Conservation (phyloP, 2,888 invertebrate species). For the Dusona sp. region DNA sequence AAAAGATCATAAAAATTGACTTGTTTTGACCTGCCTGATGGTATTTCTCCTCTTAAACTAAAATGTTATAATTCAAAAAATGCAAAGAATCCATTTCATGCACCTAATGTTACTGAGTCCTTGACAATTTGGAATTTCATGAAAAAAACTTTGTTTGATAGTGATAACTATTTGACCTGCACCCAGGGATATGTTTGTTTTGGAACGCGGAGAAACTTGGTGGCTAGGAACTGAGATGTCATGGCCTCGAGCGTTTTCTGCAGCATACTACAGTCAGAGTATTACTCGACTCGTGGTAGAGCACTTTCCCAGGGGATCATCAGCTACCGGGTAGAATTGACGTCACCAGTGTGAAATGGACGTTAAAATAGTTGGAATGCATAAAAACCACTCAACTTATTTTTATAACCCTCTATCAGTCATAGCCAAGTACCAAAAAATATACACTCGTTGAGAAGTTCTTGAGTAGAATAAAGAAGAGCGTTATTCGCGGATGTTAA, state of each 20-base stretch:
- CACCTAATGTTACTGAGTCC: neutral
- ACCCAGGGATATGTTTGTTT: neutral
- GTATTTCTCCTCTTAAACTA: neutral
- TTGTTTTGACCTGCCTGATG: too few relatives aligned
- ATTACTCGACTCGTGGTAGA: neutral
- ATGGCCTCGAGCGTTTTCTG: conserved; percentile 13
- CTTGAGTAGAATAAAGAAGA: neutral
- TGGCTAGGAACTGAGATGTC: conserved; percentile 6
- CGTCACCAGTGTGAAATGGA: neutral
- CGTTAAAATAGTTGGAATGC: conserved; percentile 7
- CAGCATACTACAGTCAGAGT: neutral
- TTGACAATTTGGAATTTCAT: neutral
- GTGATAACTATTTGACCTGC: neutral
- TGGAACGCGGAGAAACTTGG: neutral
- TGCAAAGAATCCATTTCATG: neutral
- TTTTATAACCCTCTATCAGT: neutral
- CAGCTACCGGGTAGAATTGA: conserved; percentile 6
- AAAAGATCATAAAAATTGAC: too few relatives aligned
- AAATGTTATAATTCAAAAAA: neutral
- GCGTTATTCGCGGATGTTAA: neutral
- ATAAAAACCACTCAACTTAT: neutral
- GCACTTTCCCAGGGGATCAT: conserved; percentile 23
- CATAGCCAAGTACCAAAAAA: conserved; percentile 13
- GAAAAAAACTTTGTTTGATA: neutral
- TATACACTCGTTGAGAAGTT: neutral